These are phyloP conservation scores for Polydrusus cervinus DNA, from an alignment of 2,888 invertebrate species.

Conservation along the genomic window DNA sequence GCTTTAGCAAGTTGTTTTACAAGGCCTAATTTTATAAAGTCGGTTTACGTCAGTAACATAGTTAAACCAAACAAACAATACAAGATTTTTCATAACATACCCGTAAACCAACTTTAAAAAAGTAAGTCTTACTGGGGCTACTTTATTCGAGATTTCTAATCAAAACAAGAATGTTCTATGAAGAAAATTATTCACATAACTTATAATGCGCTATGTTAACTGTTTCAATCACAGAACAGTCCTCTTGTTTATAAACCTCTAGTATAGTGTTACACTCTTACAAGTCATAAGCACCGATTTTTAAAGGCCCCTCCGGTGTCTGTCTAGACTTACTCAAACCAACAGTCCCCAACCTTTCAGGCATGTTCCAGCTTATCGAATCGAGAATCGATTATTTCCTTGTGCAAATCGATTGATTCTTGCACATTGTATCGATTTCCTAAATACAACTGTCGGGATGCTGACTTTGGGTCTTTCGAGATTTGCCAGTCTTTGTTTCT, in stretches of 20 bases:
- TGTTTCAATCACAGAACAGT: neutral
- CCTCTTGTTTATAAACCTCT: neutral
- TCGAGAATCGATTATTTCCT: no score
- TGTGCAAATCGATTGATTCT: neutral
- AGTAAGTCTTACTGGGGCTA: neutral
- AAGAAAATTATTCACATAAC: no score
- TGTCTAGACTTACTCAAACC: neutral
- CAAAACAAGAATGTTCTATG: slow-evolving; percentile 4
- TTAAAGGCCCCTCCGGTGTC: no score
- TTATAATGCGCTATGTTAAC: no score
- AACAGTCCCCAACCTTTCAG: neutral
- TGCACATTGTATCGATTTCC: neutral
- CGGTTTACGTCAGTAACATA: no score
- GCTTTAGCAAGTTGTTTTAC: neutral
- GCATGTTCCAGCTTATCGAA: no score
- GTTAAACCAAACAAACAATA: no score
- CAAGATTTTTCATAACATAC: no score
- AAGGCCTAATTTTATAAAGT: no score
- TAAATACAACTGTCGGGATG: slow-evolving; percentile 76
- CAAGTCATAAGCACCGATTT: no score
- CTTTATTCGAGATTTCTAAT: neutral
- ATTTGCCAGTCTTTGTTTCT: slow-evolving; percentile 72
- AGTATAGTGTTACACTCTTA: no score
- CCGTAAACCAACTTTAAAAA: no score
- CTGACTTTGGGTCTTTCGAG: slow-evolving; percentile 80